These are phyloP conservation scores for Melanotaenia nigrans DNA, from an alignment of 2,797 vertebrate species.

Conservation along the genomic window DNA sequence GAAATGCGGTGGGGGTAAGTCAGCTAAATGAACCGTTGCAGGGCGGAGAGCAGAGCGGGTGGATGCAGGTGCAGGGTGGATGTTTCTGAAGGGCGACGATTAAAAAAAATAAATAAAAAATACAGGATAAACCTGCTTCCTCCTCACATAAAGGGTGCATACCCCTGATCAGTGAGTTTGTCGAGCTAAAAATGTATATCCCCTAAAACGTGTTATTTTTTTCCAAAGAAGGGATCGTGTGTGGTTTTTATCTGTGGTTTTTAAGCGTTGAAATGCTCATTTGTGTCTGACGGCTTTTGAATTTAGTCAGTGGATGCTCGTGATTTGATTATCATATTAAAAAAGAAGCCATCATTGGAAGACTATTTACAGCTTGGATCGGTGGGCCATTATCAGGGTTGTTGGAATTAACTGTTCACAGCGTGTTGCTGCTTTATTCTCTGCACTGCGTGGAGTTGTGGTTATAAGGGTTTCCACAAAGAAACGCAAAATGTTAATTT, in stretches of 20 bases:
- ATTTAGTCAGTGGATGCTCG: constrained; percentile 2
- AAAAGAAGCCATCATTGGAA: too few relatives aligned
- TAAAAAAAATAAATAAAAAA: not conserved
- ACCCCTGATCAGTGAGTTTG: constrained; percentile 6
- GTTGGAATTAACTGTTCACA: too few relatives aligned
- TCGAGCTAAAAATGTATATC: not conserved
- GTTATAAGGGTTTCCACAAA: too few relatives aligned
- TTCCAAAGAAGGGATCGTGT: too few relatives aligned
- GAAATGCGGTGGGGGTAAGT: constrained; percentile 86
- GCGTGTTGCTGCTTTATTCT: too few relatives aligned
- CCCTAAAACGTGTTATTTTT: not conserved
- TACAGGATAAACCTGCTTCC: constrained; percentile 41
- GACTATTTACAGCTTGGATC: too few relatives aligned
- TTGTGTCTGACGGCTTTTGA: not conserved
- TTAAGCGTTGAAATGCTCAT: not conserved
- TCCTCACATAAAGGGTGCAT: constrained; percentile 11
- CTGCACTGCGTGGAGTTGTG: too few relatives aligned
- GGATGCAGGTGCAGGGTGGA: constrained; percentile 37
- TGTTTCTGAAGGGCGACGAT: constrained; percentile 21
- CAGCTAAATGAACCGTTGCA: constrained; percentile 48
- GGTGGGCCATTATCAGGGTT: too few relatives aligned
- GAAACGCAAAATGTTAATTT: too few relatives aligned
- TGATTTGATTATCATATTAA: too few relatives aligned
- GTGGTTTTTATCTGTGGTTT: too few relatives aligned
- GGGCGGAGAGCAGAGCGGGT: constrained; percentile 24